These are phyloP conservation scores for Brachyrhaphis roseni DNA, from an alignment of 2,797 vertebrate species.

Conservation along the genomic window DNA sequence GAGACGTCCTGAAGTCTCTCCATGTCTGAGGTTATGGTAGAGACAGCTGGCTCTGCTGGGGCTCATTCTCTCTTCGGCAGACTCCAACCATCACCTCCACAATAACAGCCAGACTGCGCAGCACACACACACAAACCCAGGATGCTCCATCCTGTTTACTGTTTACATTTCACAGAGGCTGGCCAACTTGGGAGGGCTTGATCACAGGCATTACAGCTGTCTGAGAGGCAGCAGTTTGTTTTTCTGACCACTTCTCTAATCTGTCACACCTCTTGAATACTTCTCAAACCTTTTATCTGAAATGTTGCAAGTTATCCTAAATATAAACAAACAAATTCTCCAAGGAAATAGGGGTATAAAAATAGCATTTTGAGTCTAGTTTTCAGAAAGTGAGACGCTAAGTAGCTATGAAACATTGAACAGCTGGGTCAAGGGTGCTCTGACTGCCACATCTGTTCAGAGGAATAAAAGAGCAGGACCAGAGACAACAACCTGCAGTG, in stretches of 20 bases:
- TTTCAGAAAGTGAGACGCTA: slow-evolving; percentile 11
- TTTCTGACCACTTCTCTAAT: neutral
- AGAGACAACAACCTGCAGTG: slow-evolving; percentile 55
- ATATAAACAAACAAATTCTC: slow-evolving; percentile 1
- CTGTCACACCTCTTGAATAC: neutral
- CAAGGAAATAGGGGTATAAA: neutral
- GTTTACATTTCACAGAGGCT: slow-evolving; percentile 80
- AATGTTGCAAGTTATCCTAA: neutral
- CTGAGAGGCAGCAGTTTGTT: slow-evolving; percentile 44
- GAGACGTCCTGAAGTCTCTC: slow-evolving; percentile 65
- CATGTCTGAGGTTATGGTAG: slow-evolving; percentile 67
- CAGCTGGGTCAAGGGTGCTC: slow-evolving; percentile 32
- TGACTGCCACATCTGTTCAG: slow-evolving; percentile 61
- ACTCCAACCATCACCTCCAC: slow-evolving; percentile 15
- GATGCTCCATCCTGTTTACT: slow-evolving; percentile 80
- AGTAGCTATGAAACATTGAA: slow-evolving; percentile 6
- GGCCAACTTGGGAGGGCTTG: slow-evolving; percentile 76
- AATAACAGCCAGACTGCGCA: slow-evolving; percentile 9
- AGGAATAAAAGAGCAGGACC: slow-evolving; percentile 39
- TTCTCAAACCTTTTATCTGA: neutral
- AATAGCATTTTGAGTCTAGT: neutral
- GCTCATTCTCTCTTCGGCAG: slow-evolving; percentile 63
- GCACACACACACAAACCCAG: slow-evolving; percentile 48
- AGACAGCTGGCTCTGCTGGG: slow-evolving; percentile 80
- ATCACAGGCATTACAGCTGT: slow-evolving; percentile 70